phyloP scores from a whole-genome alignment of 2,888 invertebrate genomes.

The Chrysolina oricalcia region DNA sequence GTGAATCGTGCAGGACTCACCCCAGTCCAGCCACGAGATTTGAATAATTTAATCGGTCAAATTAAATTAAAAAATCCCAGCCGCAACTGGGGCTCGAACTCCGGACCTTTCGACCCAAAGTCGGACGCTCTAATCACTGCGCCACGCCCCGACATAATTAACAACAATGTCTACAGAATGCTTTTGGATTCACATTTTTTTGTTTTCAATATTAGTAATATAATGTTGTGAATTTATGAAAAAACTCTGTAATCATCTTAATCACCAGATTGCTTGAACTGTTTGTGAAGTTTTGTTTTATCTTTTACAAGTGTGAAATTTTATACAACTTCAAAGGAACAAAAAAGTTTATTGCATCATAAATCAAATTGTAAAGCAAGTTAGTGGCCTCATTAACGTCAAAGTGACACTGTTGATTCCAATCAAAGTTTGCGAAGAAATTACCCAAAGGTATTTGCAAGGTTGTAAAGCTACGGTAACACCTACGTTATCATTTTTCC shows the following conservation, averaged over 20 bases:
- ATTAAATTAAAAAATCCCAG: no score
- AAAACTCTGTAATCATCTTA: not conserved
- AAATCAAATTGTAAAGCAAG: not conserved
- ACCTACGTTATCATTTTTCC: not conserved
- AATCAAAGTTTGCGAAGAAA: not conserved
- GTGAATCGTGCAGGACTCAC: no score
- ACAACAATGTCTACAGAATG: no score
- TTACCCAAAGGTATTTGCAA: not conserved
- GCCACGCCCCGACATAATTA: no score
- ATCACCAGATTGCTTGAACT: conserved; percentile 2
- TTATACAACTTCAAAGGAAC: conserved; percentile 1
- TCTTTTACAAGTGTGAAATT: not conserved
- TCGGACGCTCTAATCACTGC: no score
- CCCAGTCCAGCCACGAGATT: no score
- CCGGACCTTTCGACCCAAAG: no score
- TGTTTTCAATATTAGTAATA: no score
- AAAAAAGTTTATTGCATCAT: conserved; percentile 2
- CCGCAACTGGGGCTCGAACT: no score
- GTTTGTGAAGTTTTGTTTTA: not conserved
- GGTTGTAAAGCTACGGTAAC: not conserved
- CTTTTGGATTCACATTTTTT: no score
- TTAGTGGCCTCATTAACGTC: conserved; percentile 1
- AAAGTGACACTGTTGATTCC: conserved; percentile 1
- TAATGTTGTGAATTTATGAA: not conserved
- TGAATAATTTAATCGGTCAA: no score